Conservation (phyloP, 2,888 invertebrate species). For the Microchrysa polita region DNA sequence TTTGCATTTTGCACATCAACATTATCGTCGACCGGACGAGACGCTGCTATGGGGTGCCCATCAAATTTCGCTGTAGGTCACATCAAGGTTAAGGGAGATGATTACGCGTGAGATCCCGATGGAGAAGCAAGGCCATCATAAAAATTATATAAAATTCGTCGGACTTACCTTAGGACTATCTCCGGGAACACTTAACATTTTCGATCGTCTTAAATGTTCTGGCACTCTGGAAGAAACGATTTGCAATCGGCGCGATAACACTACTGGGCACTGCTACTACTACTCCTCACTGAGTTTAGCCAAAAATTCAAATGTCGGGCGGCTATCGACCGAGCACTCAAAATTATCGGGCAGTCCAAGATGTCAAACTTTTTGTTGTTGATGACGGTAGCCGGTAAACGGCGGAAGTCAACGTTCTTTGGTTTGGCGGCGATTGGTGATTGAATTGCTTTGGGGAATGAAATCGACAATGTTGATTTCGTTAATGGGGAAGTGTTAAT, state of each 20-base stretch:
- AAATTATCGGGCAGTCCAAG: constrained; percentile 23
- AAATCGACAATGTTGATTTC: too few relatives aligned
- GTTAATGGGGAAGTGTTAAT: too few relatives aligned
- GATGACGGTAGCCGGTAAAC: too few relatives aligned
- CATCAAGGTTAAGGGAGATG: constrained; percentile 31
- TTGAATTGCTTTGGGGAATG: too few relatives aligned
- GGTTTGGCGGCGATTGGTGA: too few relatives aligned
- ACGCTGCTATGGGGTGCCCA: not conserved
- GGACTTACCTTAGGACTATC: constrained; percentile 58
- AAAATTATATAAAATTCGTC: not conserved
- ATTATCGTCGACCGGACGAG: not conserved
- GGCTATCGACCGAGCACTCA: constrained; percentile 1
- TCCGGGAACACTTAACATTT: constrained; percentile 61
- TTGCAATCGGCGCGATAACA: not conserved
- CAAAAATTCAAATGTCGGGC: not conserved
- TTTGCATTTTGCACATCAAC: constrained; percentile 12
- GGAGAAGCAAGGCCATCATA: not conserved
- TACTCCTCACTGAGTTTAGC: constrained; percentile 7
- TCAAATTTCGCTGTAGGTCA: constrained; percentile 32
- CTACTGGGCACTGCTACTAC: constrained; percentile 6
- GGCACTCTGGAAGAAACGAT: not conserved
- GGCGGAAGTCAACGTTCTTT: too few relatives aligned
- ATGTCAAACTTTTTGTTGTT: constrained; percentile 19
- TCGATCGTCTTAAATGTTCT: constrained; percentile 29
- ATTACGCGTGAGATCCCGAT: not conserved